Evolutionary conservation across 2,797 vertebrate species (phyloP), one percentile per base, ranked within the genome.

Genomic region (Enteromius paludinosus): DNA sequence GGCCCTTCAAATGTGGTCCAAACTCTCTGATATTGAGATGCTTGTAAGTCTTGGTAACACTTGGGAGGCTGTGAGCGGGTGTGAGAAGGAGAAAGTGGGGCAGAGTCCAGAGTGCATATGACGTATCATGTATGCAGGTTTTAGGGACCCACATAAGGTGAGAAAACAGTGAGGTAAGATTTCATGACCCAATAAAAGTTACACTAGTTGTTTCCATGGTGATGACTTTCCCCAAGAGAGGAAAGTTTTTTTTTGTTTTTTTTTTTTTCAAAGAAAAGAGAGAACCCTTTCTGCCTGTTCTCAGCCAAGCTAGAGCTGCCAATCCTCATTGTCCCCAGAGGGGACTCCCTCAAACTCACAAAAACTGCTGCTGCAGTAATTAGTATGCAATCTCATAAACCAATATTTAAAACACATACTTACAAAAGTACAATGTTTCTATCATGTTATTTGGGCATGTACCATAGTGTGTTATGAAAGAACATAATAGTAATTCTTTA

Each of bases 261-360:
- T 28, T n/a, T 72, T 6, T 8, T 28, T 70, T 15, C 7, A 70
- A 47, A 52, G 33, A 61, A 25, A 61, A 4, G 18, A 72, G 28
- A 54, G n/a, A 72, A 72, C 10, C 3, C 10, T 72, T 56, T 56
- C 20, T 73, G 30, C 20, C 8, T 35, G 47, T 73, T 52, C 2
- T 28, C 45, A 72, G 69, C 17, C 47, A 73, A 52, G 33, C 28
- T 52, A 33, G 18, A 52, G 47, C 47, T 54, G 47, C 18, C 10
- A 72, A 49, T 35, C 10, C n/a, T 54, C 17, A 54, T 73, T 73
- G 28, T 73, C 43, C 71, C 30, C 30, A 56, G 20, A 54, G 49
- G 20, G 30, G 11, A 73, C 28, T 38, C 8, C 35, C 20, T 35
- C 33, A 7, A 35, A 41, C 30, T 20, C 30, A 73, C 3, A 33